Evolutionary conservation across 2,797 vertebrate species (phyloP).

Genomic region (Lithobates sylvaticus): DNA sequence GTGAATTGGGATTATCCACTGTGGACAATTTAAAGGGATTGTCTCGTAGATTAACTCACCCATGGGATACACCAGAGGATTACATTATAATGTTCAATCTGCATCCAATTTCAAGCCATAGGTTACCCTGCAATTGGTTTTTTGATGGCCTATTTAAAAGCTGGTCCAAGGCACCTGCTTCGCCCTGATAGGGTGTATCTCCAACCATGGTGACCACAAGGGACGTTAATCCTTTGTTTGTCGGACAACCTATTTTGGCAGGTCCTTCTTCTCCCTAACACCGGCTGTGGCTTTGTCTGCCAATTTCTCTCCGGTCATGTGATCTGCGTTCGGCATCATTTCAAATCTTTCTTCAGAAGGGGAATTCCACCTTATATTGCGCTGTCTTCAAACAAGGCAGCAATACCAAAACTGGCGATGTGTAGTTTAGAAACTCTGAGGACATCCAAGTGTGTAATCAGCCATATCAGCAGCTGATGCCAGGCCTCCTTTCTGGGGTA

Average conservation of each 20-base stretch:
- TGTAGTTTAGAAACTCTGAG: no score
- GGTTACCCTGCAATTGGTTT: background rate
- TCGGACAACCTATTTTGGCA: background rate
- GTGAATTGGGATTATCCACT: background rate
- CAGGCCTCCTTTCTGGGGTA: no score
- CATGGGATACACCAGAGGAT: background rate
- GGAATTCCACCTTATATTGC: background rate
- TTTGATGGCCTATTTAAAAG: background rate
- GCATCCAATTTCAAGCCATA: background rate
- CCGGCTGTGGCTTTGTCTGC: background rate
- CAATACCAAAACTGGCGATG: no score
- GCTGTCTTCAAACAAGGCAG: no score
- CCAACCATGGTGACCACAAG: no score
- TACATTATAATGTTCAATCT: background rate
- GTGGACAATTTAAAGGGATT: background rate
- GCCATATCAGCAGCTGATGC: no score
- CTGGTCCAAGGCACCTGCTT: slow-evolving; percentile 7
- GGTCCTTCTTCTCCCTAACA: background rate
- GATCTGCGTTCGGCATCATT: background rate
- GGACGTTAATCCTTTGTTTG: slow-evolving; percentile 5
- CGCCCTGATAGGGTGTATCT: background rate
- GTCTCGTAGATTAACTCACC: background rate
- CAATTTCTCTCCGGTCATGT: background rate
- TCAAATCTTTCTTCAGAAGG: background rate
- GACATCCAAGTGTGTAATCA: no score